phyloP scores from a whole-genome alignment of 2,888 invertebrate genomes.

The Thalpophila matura region DNA sequence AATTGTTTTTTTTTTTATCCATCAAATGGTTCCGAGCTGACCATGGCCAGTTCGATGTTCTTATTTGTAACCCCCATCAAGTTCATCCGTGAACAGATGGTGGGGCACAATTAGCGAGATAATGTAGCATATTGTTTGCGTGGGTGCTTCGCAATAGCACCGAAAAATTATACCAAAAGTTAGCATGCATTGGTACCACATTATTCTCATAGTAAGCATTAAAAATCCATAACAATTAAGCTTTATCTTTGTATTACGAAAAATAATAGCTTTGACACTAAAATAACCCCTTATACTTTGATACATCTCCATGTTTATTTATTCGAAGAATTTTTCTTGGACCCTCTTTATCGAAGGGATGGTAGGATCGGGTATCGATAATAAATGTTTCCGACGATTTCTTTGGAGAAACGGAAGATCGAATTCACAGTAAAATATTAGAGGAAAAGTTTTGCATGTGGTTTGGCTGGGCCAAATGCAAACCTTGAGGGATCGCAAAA shows the following conservation, averaged over 20 bases:
- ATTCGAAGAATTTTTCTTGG: slow-evolving; percentile 22
- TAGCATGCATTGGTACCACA: too few species aligned
- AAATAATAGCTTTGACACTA: slow-evolving; percentile 22
- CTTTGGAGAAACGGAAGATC: slow-evolving; percentile 30
- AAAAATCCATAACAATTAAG: not conserved
- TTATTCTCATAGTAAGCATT: too few species aligned
- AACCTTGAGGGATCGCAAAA: not conserved
- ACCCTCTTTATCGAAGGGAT: slow-evolving; percentile 54
- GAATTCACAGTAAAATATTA: slow-evolving; percentile 40
- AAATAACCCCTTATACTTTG: slow-evolving; percentile 33
- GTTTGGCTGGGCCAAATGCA: slow-evolving; percentile 2
- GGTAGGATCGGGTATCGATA: slow-evolving; percentile 34
- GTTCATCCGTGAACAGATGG: too few species aligned
- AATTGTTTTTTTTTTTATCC: too few species aligned
- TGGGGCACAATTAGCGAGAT: too few species aligned
- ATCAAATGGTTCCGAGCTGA: too few species aligned
- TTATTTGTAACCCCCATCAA: too few species aligned
- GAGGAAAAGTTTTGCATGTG: slow-evolving; percentile 20
- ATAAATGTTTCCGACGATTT: slow-evolving; percentile 36
- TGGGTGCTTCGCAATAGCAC: too few species aligned
- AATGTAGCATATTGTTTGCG: too few species aligned
- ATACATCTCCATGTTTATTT: slow-evolving; percentile 48
- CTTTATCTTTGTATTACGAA: not conserved
- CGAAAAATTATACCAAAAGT: too few species aligned
- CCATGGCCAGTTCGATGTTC: too few species aligned